Evolutionary conservation across 2,888 invertebrate genomes (phyloP), one percentile per base, ranked within the genome.

Genomic region (Trilocha varians): DNA sequence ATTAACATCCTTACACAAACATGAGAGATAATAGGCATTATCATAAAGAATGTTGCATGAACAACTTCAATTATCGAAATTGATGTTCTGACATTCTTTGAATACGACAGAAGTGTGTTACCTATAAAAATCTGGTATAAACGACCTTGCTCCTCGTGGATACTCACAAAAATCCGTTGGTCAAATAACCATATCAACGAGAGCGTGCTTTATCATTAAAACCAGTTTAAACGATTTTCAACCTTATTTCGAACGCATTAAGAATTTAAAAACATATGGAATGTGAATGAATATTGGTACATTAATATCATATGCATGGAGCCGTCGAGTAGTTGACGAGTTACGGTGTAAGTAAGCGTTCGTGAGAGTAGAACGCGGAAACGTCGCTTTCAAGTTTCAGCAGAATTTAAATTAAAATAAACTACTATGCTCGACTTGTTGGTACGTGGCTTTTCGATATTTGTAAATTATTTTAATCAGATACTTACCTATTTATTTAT

Each of bases 111-210:
- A 4, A 9, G 25, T 25, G 6, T 25, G 25, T 25, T 25, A 11
- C 25, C 25, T 35, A 48, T 52, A 53, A 52, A 49, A 59, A 61
- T 53, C 59, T 56, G 57, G 61, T 55, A 58, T 40, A 45, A 56
- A 57, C 64, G 73, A 66, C 73, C 74, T 74, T 72, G 74, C 53
- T 50, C 52, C 55, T 54, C 53, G 45, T 53, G 52, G 64, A 64
- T 65, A 54, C 53, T 60, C 55, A 50, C 54, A 54, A 65, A 70
- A 72, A 67, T 69, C 59, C 62, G 70, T 67, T 71, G 70, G 59
- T 63, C 66, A 66, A 64, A 38, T 42, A 33, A 37, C 33, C 36
- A 33, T 38, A 38, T 35, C 15, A 39, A 38, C 35, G 38, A 16
- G 15, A 16, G 15, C 42, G 35, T 38, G 25, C 34, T 34, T 35